A percentile compares a stretch with the other conserved stretches of the same genome.
These are phyloP conservation scores for Athetis lepigone DNA, from an alignment of 2,888 invertebrate genomes.

Conservation along the genomic window DNA sequence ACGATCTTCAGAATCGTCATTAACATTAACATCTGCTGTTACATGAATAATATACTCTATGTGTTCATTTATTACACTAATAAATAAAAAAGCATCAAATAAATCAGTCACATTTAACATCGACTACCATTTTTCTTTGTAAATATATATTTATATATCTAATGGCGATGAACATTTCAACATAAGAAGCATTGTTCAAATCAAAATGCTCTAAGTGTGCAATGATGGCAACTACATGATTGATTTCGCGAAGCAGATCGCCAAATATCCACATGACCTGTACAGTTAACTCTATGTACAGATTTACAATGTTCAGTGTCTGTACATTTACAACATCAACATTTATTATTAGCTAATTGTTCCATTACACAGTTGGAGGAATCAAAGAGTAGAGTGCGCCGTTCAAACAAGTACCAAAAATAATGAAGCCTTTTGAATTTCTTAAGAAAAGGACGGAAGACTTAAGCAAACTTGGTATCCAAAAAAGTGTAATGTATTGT, in stretches of 20 bases:
- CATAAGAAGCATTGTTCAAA: conserved; percentile 78
- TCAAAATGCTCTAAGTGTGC: conserved; percentile 77
- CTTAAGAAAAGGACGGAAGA: conserved; percentile 88
- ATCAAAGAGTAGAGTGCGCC: conserved; percentile 62
- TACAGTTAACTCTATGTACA: conserved; percentile 86
- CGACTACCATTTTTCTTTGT: conserved; percentile 89
- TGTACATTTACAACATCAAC: conserved; percentile 75
- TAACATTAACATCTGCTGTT: conserved; percentile 71
- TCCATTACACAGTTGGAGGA: conserved; percentile 71
- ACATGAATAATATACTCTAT: conserved; percentile 70
- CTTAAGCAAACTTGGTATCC: conserved; percentile 81
- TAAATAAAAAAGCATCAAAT: conserved; percentile 77
- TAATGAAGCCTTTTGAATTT: conserved; percentile 69
- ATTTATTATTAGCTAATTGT: conserved; percentile 70
- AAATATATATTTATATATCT: conserved; percentile 76
- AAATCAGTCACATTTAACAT: conserved; percentile 74
- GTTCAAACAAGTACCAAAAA: conserved; percentile 63
- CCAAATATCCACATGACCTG: conserved; percentile 91
- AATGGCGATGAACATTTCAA: conserved; percentile 76
- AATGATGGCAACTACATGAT: conserved; percentile 79
- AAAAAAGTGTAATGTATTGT: conserved; percentile 76
- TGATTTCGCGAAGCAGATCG: conserved; percentile 87
- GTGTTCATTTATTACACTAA: conserved; percentile 72
- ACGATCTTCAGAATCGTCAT: conserved; percentile 68
- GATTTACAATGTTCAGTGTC: conserved; percentile 74